Base-by-base conservation (phyloP, 2,888 invertebrate genomes). In the Physocephala rufipes region DNA sequence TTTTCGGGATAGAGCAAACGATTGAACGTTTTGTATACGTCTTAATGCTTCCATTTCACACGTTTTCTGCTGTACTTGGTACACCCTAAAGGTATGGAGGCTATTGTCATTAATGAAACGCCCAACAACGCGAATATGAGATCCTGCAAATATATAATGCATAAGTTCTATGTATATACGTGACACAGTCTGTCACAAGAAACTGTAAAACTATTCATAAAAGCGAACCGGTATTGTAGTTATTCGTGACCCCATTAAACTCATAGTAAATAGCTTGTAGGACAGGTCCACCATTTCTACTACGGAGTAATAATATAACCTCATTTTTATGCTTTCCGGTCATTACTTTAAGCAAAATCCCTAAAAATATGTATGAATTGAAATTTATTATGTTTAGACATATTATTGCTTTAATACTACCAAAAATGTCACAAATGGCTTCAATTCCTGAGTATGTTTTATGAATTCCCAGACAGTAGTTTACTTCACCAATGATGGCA, bases 181-280 rank as follows among this genome's bases (percentile, higher is more conserved):
- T 26, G 51, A 58, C 30, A 19, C 9, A 51, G 64, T 55, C 19
- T 15, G 63, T 36, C n/a, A n/a, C n/a, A n/a, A n/a, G n/a, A n/a
- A n/a, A n/a, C n/a, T n/a, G 36, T 7, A 36, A 4, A 36, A 9
- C 36, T 36, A 36, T 36, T 36, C 36, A 4, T 36, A 36, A 36
- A n/a, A 43, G 53, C 7, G n/a, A 61, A 75, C 75, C 76, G 51
- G 49, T 19, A 12, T 73, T 55, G 62, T 70, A 21, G 49, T 24
- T 61, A 55, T 45, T 26, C 43, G 76, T 65, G 51, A 55, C 74
- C 1, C 74, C 76, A 3, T 82, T 76, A 26, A 83, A 84, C 72
- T 86, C 85, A 65, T 81, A 82, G 67, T 78, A 85, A 47, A 83
- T 77, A 7, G 80, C 81, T 73, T 84, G 84, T 0, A 86, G 62